Conservation (phyloP, 2,113 vertebrate species). For the Lycaon pictus region DNA sequence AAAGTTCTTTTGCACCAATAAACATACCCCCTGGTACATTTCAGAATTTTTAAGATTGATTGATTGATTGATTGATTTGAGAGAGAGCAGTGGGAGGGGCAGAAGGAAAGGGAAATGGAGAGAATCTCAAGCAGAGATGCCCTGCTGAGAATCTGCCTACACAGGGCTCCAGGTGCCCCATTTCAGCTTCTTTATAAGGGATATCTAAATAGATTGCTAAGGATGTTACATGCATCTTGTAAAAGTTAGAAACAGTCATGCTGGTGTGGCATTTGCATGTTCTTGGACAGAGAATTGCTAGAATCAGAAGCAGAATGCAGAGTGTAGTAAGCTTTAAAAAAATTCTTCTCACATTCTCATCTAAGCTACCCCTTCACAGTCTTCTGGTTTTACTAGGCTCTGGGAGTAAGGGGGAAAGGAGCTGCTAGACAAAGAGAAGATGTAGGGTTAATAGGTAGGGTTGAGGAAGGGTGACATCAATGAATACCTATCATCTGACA, state of each 20-base stretch:
- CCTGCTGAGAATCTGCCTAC: not conserved
- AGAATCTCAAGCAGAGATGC: not conserved
- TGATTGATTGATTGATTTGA: too few relatives aligned
- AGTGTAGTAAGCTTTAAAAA: conserved; percentile 5
- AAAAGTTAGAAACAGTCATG: conserved; percentile 80
- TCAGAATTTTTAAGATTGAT: conserved; percentile 58
- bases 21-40: conserved; percentile 90
- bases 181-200: conserved; percentile 85
- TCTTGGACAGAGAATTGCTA: conserved; percentile 81
- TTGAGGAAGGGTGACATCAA: conserved; percentile 2
- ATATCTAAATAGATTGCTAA: conserved; percentile 82
- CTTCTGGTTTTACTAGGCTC: conserved; percentile 83
- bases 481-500: conserved; percentile 90
- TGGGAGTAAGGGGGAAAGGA: too few relatives aligned
- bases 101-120: not conserved
- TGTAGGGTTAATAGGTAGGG: not conserved
- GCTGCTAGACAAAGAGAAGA: not conserved
- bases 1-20: conserved; percentile 89
- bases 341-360: conserved; percentile 75
- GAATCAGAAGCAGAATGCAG: conserved; percentile 84
- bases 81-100: not conserved
- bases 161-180: not conserved
- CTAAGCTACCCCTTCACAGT: conserved; percentile 87
- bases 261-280: conserved; percentile 82
- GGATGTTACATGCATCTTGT: conserved; percentile 79